These are phyloP conservation scores for Hemiscyllium ocellatum DNA, from an alignment of 2,113 vertebrate species.

Conservation along the genomic window DNA sequence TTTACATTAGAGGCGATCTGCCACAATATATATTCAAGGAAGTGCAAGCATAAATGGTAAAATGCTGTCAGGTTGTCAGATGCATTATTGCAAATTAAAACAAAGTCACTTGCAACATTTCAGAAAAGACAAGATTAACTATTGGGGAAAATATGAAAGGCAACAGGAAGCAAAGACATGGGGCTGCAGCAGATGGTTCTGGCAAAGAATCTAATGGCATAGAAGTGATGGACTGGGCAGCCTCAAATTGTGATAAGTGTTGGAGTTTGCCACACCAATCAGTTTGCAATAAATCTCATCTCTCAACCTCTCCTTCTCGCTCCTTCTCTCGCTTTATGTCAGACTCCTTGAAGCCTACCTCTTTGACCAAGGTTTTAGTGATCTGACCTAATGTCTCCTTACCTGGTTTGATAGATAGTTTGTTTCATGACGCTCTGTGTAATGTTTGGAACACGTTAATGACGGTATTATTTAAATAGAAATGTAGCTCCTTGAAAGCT, in stretches of 20 bases:
- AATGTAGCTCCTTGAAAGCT: neutral
- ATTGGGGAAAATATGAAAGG: neutral
- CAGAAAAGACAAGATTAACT: neutral
- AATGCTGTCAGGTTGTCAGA: neutral
- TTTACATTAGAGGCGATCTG: neutral
- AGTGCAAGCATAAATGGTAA: neutral
- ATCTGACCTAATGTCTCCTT: neutral
- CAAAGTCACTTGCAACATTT: neutral
- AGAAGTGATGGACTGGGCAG: neutral
- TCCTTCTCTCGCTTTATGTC: no score
- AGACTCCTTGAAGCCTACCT: neutral
- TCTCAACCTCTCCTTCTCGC: neutral
- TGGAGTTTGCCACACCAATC: neutral
- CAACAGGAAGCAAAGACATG: neutral
- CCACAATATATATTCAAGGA: neutral
- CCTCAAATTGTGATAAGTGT: neutral
- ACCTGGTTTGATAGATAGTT: neutral
- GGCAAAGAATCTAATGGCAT: neutral
- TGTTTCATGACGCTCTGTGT: neutral
- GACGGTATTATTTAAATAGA: neutral
- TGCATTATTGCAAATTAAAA: neutral
- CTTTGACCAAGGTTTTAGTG: neutral
- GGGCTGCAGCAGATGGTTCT: neutral
- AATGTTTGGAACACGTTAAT: neutral
- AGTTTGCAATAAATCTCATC: neutral